These are phyloP conservation scores for Isichthys henryi DNA, from an alignment of 2,113 vertebrate genomes.

Conservation along the genomic window DNA sequence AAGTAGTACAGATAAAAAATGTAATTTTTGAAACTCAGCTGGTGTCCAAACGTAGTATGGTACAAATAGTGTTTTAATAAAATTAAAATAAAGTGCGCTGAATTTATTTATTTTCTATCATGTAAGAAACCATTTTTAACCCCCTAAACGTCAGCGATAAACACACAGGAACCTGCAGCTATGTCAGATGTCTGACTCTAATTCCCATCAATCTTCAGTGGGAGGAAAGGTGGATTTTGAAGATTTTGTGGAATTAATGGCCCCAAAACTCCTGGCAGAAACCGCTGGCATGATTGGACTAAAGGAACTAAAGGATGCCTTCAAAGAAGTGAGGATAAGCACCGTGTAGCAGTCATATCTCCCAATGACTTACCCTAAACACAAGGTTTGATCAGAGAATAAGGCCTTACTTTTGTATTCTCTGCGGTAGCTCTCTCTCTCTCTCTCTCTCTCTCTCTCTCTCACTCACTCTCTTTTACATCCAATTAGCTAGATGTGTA, in stretches of 20 bases:
- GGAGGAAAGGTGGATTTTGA: constrained; percentile 79
- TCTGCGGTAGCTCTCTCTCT: not conserved
- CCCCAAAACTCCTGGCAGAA: constrained; percentile 75
- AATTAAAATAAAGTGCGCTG: not conserved
- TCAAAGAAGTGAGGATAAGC: constrained; percentile 68
- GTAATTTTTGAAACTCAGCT: not conserved
- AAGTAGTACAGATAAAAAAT: not conserved
- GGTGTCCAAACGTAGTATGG: not conserved
- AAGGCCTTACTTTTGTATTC: not conserved
- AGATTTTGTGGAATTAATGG: constrained; percentile 79
- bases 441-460: not conserved
- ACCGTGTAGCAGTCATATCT: not conserved
- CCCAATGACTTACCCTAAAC: not conserved
- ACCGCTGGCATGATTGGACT: constrained; percentile 79
- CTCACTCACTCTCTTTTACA: not conserved
- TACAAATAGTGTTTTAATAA: not conserved
- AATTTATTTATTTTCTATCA: not conserved
- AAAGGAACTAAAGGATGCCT: constrained; percentile 76
- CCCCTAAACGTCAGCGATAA: not conserved
- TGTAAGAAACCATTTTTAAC: not conserved
- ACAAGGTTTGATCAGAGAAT: not conserved
- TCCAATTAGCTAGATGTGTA: not conserved
- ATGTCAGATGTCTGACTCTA: not conserved
- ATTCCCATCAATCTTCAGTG: constrained; percentile 47
- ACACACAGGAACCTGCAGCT: not conserved